Conservation (phyloP, 2,888 invertebrate species). For the Sminthurinus aureus region DNA sequence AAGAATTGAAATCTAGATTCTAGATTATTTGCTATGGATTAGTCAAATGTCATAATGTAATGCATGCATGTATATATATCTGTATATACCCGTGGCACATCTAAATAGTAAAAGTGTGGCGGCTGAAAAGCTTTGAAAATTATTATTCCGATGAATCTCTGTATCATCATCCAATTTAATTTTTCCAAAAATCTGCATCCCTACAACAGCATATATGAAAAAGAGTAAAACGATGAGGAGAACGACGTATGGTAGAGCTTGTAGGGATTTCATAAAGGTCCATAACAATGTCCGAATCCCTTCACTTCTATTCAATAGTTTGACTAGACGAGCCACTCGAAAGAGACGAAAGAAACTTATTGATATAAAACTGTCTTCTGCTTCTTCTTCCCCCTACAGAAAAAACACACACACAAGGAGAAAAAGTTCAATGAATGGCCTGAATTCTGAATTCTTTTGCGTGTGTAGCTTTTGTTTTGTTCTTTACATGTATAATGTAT, state of each 20-base stretch:
- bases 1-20: too few species aligned
- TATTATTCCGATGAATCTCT: conserved; percentile 70
- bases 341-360: conserved; percentile 72
- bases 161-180: conserved; percentile 67
- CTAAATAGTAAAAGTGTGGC: conserved; percentile 70
- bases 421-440: background rate
- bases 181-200: conserved; percentile 72
- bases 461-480: too few species aligned
- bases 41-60: too few species aligned
- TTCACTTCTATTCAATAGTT: conserved; percentile 70
- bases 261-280: conserved; percentile 73
- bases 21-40: too few species aligned
- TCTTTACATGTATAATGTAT: too few species aligned
- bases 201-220: conserved; percentile 66
- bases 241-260: conserved; percentile 72
- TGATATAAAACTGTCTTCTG: conserved; percentile 37
- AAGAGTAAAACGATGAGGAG: conserved; percentile 68
- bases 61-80: background rate
- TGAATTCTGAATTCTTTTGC: background rate
- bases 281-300: conserved; percentile 71
- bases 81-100: conserved; percentile 63
- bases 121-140: conserved; percentile 71
- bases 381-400: conserved; percentile 12
- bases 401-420: background rate
- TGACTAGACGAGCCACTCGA: conserved; percentile 71